Evolutionary conservation across 2,888 invertebrate species (phyloP).

Genomic region (Stramonita haemastoma): DNA sequence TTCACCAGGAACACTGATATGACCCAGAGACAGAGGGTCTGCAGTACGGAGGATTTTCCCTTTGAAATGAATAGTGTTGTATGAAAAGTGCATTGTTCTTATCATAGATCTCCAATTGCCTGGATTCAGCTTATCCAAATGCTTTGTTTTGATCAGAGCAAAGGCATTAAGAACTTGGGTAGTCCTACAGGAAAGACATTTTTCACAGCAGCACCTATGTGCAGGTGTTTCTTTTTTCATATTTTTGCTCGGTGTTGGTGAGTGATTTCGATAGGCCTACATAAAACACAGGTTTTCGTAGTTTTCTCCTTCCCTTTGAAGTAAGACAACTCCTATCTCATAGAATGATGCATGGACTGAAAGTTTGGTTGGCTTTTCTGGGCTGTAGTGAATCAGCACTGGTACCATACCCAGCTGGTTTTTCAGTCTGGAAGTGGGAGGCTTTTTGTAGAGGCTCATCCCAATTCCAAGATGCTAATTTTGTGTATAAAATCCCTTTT

Average conservation of each 20-base stretch:
- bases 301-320: background rate
- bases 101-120: background rate
- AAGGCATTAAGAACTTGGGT: background rate
- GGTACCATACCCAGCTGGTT: background rate
- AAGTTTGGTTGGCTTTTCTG: background rate
- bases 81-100: background rate
- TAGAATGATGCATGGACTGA: background rate
- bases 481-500: no score
- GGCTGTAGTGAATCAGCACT: background rate
- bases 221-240: background rate
- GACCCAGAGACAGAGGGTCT: background rate
- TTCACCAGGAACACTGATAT: background rate
- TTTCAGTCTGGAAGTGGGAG: background rate
- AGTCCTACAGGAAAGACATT: background rate
- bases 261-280: background rate
- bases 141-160: background rate
- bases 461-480: background rate
- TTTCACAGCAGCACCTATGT: background rate
- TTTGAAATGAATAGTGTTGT: background rate
- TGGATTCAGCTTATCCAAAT: background rate
- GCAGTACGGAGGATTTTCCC: background rate
- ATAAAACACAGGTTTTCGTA: background rate
- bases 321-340: background rate
- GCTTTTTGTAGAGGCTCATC: background rate
- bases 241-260: background rate